Percentiles rank a stretch among this genome's conserved stretches.
Evolutionary conservation across 2,797 vertebrate genomes (phyloP).

Genomic region (Manis javanica): DNA sequence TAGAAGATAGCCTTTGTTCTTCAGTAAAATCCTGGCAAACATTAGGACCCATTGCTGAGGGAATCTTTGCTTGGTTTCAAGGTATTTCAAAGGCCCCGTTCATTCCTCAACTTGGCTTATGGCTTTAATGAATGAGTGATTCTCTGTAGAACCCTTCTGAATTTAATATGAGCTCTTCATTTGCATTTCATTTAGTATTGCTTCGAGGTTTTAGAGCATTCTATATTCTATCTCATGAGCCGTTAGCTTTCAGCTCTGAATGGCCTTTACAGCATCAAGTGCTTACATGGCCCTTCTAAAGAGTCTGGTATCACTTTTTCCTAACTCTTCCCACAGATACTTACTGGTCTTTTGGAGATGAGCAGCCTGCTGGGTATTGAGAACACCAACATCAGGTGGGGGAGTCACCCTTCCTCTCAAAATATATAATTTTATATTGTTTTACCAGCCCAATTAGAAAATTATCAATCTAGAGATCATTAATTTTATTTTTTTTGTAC

Average conservation of each 20-base stretch:
- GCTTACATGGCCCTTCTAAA: neutral
- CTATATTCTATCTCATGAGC: neutral
- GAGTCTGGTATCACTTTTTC: neutral
- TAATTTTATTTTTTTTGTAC: neutral
- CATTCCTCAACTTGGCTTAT: neutral
- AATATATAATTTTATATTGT: neutral
- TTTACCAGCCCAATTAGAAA: neutral
- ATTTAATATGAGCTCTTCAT: conserved; percentile 5
- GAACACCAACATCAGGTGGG: neutral
- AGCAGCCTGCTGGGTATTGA: neutral
- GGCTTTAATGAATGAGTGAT: conserved; percentile 17
- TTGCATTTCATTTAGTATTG: conserved; percentile 21
- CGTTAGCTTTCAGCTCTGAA: neutral
- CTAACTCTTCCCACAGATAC: neutral
- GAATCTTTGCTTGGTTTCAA: conserved; percentile 52
- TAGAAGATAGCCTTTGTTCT: conserved; percentile 37
- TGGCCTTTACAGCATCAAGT: neutral
- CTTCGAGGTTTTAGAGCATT: conserved; percentile 21
- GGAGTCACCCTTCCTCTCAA: too few species aligned
- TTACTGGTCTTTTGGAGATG: neutral
- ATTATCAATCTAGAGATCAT: neutral
- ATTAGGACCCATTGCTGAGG: neutral
- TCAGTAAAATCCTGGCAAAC: conserved; percentile 37
- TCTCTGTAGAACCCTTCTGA: neutral
- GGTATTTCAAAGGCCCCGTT: neutral